A percentile compares a stretch with the other conserved stretches of the same genome.
Evolutionary conservation across 2,888 invertebrate genomes (phyloP).

Genomic region (Leptopilina myrica): DNA sequence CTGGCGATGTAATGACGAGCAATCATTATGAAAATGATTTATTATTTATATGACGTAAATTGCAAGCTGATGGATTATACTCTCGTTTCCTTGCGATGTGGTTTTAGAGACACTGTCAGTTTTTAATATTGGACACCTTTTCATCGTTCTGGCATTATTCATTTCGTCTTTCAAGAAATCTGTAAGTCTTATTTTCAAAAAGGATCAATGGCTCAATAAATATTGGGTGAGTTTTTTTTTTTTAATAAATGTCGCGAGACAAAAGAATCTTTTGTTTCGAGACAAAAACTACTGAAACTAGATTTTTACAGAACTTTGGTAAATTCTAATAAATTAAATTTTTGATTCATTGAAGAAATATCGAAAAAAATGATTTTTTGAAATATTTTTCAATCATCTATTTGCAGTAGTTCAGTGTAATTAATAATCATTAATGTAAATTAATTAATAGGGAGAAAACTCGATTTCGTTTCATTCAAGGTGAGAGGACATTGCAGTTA

Average conservation of each 20-base stretch:
- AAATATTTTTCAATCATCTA: neutral
- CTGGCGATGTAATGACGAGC: constrained; percentile 1
- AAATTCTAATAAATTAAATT: too few relatives aligned
- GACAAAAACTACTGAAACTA: constrained; percentile 26
- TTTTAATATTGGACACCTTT: constrained; percentile 26
- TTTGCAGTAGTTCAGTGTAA: constrained; percentile 19
- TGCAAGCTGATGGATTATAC: constrained; percentile 28
- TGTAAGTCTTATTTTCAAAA: constrained; percentile 25
- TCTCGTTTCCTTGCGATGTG: neutral
- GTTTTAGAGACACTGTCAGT: constrained; percentile 5
- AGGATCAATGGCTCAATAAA: neutral
- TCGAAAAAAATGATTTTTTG: too few relatives aligned
- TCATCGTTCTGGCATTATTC: constrained; percentile 16
- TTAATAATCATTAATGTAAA: constrained; percentile 34
- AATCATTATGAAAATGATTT: constrained; percentile 22
- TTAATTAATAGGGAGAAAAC: constrained; percentile 22
- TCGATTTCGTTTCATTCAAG: constrained; percentile 24
- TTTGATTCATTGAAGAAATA: too few relatives aligned
- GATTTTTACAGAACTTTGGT: neutral
- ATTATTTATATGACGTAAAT: constrained; percentile 8
- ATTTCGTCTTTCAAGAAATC: constrained; percentile 20
- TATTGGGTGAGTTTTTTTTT: neutral
- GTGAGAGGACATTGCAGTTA: constrained; percentile 24
- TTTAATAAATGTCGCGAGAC: neutral
- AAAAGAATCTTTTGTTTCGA: neutral